Base-by-base conservation (phyloP, 1,140 invertebrate species). In the Zelostemma sp. region DNA sequence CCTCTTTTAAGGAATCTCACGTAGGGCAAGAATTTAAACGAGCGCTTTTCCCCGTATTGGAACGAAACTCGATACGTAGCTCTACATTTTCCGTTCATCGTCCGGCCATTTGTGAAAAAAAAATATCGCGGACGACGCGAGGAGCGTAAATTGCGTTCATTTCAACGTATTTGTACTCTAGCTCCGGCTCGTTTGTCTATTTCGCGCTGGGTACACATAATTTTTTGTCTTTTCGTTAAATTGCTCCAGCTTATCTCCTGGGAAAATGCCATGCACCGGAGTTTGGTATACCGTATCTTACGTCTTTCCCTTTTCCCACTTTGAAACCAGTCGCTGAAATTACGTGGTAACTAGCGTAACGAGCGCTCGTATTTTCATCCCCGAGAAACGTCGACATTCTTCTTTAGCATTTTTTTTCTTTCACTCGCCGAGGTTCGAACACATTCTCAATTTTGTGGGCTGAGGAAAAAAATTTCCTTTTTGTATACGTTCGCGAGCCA, bases 321-420 rank as follows among this genome's bases (percentile, higher is more conserved):
- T 46, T 19, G 1, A 19, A 46, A 17, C 17, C 43, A 15, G 16
- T 46, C 5, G 18, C 43, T 35, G 43, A 19, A 46, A 17, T 46
- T 46, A 46, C 18, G 43, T 8, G 43, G 43, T 46, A 46, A 46
- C 43, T 46, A 19, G 43, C 43, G 9, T 46, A 46, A 46, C 43
- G 43, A 46, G 43, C 19, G 17, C 43, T 46, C 17, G 16, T 46
- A 19, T 46, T 4, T 28, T n/a, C n/a, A 4, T 14, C 8, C 2
- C 41, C 5, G 16, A 14, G 17, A 14, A 43, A 16, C 16, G 33
- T 35, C 11, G 33, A 35, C 33, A 35, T 35, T 35, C 33, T 9
- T 35, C n/a, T n/a, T n/a, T 35, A 2, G 33, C 6, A 28, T 28
- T 28, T 28, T 12, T 43, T 43, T 16, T 18, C 6, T 43, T 43